Base-by-base conservation (phyloP, 2,888 invertebrate species). In the Acleris literana region DNA sequence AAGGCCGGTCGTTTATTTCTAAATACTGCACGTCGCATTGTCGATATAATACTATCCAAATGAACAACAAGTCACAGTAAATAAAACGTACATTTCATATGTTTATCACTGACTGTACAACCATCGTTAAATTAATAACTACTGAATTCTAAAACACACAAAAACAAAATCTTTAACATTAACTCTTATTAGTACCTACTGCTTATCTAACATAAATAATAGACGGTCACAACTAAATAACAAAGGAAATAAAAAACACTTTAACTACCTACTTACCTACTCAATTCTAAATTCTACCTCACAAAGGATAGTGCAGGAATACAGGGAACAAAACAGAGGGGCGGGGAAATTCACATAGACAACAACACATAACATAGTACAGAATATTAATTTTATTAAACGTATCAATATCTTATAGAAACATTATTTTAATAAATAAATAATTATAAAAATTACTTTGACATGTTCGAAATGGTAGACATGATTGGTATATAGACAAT, bases 341-440 rank as follows among this genome's bases (percentile, higher is more conserved):
- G 17, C 22, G 43, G 33, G 25, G 5, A 62, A 67, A 79, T 63
- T 67, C 71, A 78, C 72, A 82, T 87, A 85, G 72, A 86, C 74
- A 76, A 78, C 78, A 76, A 80, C 78, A 80, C 81, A 77, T 77
- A 75, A 84, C 82, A 84, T 86, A 86, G 79, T 90, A 90, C 88
- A 90, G 87, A 90, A 90, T 87, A 90, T 88, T 90, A 86, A 85
- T 89, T 87, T 89, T 90, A 90, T 88, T 90, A 83, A 85, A 84
- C 80, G 81, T 86, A 86, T 78, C 76, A 79, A 85, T 87, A 88
- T 85, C 91, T 90, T 92, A 92, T 82, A 91, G 88, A 87, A 88
- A 84, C 80, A 83, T 79, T 77, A 80, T 85, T 86, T 85, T 83
- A 83, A 87, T 88, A 87, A 87, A 89, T 89, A 91, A 87, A 88